phyloP scores from a whole-genome alignment of 2,888 invertebrate genomes.

The Dryomyza anilis region DNA sequence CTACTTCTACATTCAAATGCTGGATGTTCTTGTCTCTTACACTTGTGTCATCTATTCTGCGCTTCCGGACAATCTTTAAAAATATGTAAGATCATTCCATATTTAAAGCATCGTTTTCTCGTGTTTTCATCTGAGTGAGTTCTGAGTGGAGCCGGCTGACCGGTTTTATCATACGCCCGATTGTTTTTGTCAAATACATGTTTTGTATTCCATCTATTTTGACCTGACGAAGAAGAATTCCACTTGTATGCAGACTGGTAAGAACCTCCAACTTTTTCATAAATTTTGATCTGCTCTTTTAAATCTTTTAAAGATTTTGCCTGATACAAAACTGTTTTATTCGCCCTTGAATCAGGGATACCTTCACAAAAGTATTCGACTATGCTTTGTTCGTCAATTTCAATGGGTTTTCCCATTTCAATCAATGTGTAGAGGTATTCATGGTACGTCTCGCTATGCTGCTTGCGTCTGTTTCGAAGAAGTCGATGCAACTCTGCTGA shows the following conservation, averaged over 20 bases:
- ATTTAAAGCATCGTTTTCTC: too few species aligned
- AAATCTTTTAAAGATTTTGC: conserved; percentile 12
- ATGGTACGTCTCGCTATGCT: conserved; percentile 12
- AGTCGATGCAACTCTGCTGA: conserved; percentile 24
- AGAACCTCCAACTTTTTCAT: conserved; percentile 25
- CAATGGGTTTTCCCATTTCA: conserved; percentile 27
- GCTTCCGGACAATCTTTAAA: too few species aligned
- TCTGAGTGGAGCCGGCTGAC: too few species aligned
- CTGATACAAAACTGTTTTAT: conserved; percentile 31
- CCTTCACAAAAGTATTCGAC: conserved; percentile 33
- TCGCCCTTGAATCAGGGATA: conserved; percentile 26
- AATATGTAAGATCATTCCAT: too few species aligned
- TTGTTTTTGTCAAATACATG: too few species aligned
- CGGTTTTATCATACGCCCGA: too few species aligned
- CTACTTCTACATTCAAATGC: too few species aligned
- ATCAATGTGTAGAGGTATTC: conserved; percentile 31
- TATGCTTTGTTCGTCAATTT: conserved; percentile 28
- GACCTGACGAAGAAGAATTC: too few species aligned
- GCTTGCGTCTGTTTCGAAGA: conserved; percentile 17
- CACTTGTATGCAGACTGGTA: background rate
- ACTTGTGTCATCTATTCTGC: too few species aligned
- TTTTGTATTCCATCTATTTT: too few species aligned
- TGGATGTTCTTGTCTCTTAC: too few species aligned
- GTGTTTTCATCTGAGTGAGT: too few species aligned
- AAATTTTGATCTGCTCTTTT: conserved; percentile 25